A percentile compares a stretch with the other conserved stretches of the same genome.
Conservation (phyloP, 2,888 invertebrate genomes). For the Teleiodes luculella region DNA sequence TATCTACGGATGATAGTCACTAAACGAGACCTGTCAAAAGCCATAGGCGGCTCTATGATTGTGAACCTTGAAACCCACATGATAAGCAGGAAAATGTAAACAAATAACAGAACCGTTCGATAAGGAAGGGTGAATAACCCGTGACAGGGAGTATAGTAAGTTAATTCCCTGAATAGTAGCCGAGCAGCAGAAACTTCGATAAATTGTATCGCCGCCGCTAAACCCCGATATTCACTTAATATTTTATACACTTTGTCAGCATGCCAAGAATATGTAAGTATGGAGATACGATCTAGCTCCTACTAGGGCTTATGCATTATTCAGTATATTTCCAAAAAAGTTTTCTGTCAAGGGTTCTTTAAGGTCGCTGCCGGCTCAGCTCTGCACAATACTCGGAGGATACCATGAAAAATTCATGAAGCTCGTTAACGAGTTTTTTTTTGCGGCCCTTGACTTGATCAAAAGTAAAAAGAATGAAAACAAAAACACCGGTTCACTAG, state of each 20-base stretch:
- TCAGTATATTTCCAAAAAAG: slow-evolving; percentile 14
- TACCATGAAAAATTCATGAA: slow-evolving; percentile 19
- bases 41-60: no score
- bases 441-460: not conserved
- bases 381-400: slow-evolving; percentile 16
- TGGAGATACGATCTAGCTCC: slow-evolving; percentile 6
- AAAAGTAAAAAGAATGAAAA: not conserved
- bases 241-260: slow-evolving; percentile 12
- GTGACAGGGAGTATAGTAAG: not conserved
- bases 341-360: not conserved
- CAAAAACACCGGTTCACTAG: not conserved
- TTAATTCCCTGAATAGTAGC: not conserved
- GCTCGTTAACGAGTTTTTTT: slow-evolving; percentile 17
- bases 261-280: slow-evolving; percentile 12
- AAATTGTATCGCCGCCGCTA: slow-evolving; percentile 1
- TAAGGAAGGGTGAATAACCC: not conserved
- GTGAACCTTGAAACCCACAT: no score
- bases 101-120: not conserved
- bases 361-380: not conserved
- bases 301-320: slow-evolving; percentile 14
- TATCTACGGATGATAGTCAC: no score
- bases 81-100: no score
- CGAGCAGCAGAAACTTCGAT: not conserved
- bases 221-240: slow-evolving; percentile 11
- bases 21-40: no score